Evolutionary conservation across 2,888 invertebrate species (phyloP).

Genomic region (Lampropteryx suffumata): DNA sequence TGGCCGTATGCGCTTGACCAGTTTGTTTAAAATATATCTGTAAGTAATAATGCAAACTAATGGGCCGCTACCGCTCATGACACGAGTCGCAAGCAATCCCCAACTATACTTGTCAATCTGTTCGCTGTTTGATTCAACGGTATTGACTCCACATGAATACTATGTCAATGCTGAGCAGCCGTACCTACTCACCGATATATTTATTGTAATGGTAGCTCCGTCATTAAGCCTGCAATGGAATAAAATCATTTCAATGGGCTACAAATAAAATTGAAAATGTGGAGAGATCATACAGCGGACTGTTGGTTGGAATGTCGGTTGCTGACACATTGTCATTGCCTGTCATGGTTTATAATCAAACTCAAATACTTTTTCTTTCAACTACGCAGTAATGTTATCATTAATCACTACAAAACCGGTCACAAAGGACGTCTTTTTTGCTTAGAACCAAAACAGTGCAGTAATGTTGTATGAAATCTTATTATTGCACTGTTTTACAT

Average conservation of each 20-base stretch:
- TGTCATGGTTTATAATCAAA: constrained; percentile 23
- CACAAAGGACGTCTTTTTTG: no score
- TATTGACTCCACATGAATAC: constrained; percentile 29
- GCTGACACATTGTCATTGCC: constrained; percentile 14
- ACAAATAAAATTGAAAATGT: constrained; percentile 19
- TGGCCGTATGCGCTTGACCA: no score
- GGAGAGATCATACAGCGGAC: neutral
- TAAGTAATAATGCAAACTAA: no score
- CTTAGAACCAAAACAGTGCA: no score
- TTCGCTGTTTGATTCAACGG: constrained; percentile 28
- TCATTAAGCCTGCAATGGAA: constrained; percentile 18
- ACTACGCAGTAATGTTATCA: no score
- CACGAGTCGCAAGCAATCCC: constrained; percentile 17
- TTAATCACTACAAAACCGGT: no score
- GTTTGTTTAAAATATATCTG: no score
- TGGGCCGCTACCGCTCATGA: constrained; percentile 4
- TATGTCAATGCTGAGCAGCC: constrained; percentile 26
- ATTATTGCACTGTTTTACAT: no score
- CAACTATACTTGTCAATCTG: constrained; percentile 29
- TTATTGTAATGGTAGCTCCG: constrained; percentile 22
- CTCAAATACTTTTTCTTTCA: neutral
- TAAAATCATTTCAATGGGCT: constrained; percentile 22
- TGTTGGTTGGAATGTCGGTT: constrained; percentile 7
- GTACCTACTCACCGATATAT: constrained; percentile 10
- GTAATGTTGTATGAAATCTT: no score